Base-by-base conservation (phyloP, 1,140 invertebrate species). In the Maconellicoccus hirsutus region DNA sequence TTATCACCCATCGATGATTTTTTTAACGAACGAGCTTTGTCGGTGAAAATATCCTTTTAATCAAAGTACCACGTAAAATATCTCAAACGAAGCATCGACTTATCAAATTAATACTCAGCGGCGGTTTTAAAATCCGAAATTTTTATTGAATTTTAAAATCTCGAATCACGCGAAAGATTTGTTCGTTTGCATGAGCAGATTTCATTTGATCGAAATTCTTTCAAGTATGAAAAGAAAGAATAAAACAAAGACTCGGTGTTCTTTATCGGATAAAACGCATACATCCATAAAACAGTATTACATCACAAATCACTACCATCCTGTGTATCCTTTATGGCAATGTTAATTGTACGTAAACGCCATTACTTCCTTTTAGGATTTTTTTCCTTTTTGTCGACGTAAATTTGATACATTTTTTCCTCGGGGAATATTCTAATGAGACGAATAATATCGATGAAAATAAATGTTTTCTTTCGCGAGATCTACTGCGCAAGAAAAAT, bases 191-290 rank as follows among this genome's bases (percentile, higher is more conserved):
- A 52, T 52, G 12, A 19, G 42, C 42, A 52, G 42, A 3, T 52
- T 19, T 52, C 42, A 16, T 52, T 52, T 52, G 42, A 52, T 52
- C 42, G 42, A 52, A 52, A 52, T 52, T 52, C n/a, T 19, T 16
- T 19, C 42, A 52, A 52, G 6, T 33, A 52, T 52, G n/a, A 52
- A 52, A 52, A 52, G 42, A 52, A 52, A 52, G 12, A 52, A 8
- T 52, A 38, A 52, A 52, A 52, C 42, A 19, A 52, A 16, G n/a
- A 19, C 4, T 38, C 42, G 42, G 3, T 19, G 16, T 52, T 52
- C n/a, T 52, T 52, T 52, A 52, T 52, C 42, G 42, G n/a, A 52
- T 52, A 52, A 52, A 52, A 52, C n/a, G 6, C 42, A 52, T 52
- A 52, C n/a, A 14, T 52, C 42, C 42, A 19, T 52, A 19, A 52